phyloP scores from a whole-genome alignment of 2,888 invertebrate species.

The Agapostemon virescens region DNA sequence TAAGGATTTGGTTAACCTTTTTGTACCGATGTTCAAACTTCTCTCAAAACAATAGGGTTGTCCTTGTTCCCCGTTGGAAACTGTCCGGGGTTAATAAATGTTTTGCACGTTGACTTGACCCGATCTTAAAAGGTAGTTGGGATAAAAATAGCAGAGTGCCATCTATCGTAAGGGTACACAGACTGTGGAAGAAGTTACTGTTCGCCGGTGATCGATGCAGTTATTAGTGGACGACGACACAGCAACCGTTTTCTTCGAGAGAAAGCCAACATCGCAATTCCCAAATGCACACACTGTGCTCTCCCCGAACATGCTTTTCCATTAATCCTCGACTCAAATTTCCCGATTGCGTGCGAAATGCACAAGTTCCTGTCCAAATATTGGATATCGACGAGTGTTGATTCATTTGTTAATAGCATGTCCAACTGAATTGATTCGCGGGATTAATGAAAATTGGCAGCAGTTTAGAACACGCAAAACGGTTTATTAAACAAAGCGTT shows the following conservation, averaged over 20 bases:
- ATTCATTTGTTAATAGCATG: neutral
- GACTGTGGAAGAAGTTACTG: slow-evolving; percentile 58
- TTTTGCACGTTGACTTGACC: slow-evolving; percentile 67
- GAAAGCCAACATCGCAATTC: slow-evolving; percentile 28
- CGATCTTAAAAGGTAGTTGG: slow-evolving; percentile 64
- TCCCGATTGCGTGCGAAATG: neutral
- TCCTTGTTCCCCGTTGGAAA: slow-evolving; percentile 40
- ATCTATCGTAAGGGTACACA: slow-evolving; percentile 59
- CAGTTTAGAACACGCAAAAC: neutral
- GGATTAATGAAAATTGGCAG: slow-evolving; percentile 1
- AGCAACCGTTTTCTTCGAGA: slow-evolving; percentile 31
- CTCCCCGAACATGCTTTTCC: slow-evolving; percentile 1
- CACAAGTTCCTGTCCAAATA: neutral
- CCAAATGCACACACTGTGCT: slow-evolving; percentile 28
- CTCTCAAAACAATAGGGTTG: slow-evolving; percentile 32
- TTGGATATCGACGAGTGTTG: neutral
- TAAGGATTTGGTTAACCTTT: neutral
- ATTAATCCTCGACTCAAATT: slow-evolving; percentile 12
- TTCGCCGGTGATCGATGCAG: slow-evolving; percentile 60
- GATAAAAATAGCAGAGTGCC: slow-evolving; percentile 65
- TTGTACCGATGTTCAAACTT: slow-evolving; percentile 6
- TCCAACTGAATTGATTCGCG: neutral
- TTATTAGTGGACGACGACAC: slow-evolving; percentile 56
- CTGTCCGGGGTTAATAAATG: slow-evolving; percentile 63
- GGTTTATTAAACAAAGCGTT: neutral